phyloP scores from a whole-genome alignment of 2,113 vertebrate species.

The Amphilophus citrinellus region DNA sequence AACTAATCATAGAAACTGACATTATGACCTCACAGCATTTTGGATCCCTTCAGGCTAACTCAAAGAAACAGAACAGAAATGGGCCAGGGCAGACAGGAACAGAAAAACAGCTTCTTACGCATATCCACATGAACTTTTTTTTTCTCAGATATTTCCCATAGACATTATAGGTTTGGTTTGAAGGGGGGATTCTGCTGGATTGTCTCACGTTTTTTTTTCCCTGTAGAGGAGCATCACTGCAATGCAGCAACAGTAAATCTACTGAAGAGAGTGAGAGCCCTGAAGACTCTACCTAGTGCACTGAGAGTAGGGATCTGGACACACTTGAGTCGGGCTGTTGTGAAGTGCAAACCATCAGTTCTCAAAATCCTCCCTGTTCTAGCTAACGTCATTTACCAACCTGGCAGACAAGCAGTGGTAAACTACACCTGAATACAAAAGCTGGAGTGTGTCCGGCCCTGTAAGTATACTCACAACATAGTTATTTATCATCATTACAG shows the following conservation, averaged over 20 bases:
- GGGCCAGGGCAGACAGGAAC: constrained; percentile 75
- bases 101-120: constrained; percentile 71
- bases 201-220: constrained; percentile 82
- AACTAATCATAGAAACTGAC: constrained; percentile 81
- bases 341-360: constrained; percentile 77
- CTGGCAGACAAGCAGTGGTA: constrained; percentile 78
- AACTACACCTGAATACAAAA: constrained; percentile 83
- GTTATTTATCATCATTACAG: constrained; percentile 81
- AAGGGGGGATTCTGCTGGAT: constrained; percentile 80
- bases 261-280: constrained; percentile 78
- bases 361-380: constrained; percentile 75
- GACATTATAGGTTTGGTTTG: constrained; percentile 76
- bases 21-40: constrained; percentile 81
- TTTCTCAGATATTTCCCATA: constrained; percentile 73
- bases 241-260: constrained; percentile 82
- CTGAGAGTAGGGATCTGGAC: constrained; percentile 71
- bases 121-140: constrained; percentile 71
- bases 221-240: constrained; percentile 82
- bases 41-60: constrained; percentile 73
- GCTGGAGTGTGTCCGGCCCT: constrained; percentile 75
- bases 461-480: constrained; percentile 81
- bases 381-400: constrained; percentile 76
- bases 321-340: constrained; percentile 70
- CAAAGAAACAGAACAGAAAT: constrained; percentile 72
- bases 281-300: constrained; percentile 80